phyloP scores from a whole-genome alignment of 2,797 vertebrate species.

The Aselliscus stoliczkanus region DNA sequence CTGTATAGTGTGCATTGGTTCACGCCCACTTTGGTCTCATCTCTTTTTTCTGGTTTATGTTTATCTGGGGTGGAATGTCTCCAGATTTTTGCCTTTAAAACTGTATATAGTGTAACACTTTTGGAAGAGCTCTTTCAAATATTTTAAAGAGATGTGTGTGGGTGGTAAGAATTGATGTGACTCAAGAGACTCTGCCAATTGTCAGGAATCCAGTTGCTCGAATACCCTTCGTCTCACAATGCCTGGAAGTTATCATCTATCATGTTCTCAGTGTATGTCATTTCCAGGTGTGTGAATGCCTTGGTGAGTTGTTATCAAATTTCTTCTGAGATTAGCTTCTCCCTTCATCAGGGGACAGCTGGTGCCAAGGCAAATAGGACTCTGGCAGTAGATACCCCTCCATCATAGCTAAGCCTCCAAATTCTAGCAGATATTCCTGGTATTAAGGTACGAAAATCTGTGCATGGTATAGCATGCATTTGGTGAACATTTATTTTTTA shows the following conservation, averaged over 20 bases:
- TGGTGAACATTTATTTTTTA: not conserved
- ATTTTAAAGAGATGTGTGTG: not conserved
- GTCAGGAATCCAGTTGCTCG: not conserved
- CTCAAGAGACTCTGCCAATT: not conserved
- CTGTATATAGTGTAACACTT: not conserved
- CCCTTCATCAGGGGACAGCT: not conserved
- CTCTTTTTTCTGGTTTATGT: not conserved
- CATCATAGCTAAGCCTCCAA: not conserved
- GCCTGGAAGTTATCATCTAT: not conserved
- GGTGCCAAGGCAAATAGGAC: not conserved
- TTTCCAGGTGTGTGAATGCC: not conserved
- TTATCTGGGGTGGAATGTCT: not conserved
- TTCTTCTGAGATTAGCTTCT: not conserved
- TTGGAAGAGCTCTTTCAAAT: conserved; percentile 1
- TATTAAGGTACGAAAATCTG: not conserved
- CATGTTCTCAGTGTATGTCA: not conserved
- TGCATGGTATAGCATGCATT: not conserved
- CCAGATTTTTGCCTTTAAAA: not conserved
- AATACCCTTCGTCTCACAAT: conserved; percentile 12
- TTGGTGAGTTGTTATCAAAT: not conserved
- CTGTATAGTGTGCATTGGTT: not conserved
- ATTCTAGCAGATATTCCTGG: not conserved
- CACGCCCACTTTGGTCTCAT: not conserved
- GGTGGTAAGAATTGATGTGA: not conserved
- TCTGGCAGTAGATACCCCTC: not conserved